Conservation (phyloP, 2,797 vertebrate species). For the Sciurus carolinensis region DNA sequence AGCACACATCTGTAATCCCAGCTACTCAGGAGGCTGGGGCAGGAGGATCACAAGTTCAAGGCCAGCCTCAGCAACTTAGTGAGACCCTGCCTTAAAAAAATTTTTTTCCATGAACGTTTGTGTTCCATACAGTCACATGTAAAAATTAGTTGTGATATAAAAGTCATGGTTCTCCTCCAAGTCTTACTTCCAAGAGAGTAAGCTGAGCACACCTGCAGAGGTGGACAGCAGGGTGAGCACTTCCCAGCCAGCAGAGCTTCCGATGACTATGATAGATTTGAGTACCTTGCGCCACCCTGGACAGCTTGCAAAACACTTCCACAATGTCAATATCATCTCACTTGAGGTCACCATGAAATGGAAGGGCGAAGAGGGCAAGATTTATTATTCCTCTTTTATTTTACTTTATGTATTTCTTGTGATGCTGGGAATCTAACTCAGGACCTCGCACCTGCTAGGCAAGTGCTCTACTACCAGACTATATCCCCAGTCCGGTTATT, state of each 20-base stretch:
- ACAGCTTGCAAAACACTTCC: background rate
- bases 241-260: background rate
- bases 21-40: too few relatives aligned
- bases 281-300: background rate
- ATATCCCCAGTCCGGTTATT: too few relatives aligned
- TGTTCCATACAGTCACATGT: background rate
- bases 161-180: background rate
- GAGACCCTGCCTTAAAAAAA: too few relatives aligned
- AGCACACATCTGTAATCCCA: too few relatives aligned
- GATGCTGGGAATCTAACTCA: too few relatives aligned
- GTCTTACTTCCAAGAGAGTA: background rate
- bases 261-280: rapidly evolving
- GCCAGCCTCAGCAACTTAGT: too few relatives aligned
- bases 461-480: background rate
- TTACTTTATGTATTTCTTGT: background rate
- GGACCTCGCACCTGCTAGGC: background rate
- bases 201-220: too few relatives aligned
- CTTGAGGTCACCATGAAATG: background rate
- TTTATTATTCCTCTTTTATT: too few relatives aligned
- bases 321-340: background rate
- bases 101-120: background rate
- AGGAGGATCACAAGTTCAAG: too few relatives aligned
- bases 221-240: too few relatives aligned
- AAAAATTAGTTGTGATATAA: background rate
- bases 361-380: background rate